These are phyloP conservation scores for Antennarius striatus DNA, from an alignment of 2,113 vertebrate species.

Conservation along the genomic window DNA sequence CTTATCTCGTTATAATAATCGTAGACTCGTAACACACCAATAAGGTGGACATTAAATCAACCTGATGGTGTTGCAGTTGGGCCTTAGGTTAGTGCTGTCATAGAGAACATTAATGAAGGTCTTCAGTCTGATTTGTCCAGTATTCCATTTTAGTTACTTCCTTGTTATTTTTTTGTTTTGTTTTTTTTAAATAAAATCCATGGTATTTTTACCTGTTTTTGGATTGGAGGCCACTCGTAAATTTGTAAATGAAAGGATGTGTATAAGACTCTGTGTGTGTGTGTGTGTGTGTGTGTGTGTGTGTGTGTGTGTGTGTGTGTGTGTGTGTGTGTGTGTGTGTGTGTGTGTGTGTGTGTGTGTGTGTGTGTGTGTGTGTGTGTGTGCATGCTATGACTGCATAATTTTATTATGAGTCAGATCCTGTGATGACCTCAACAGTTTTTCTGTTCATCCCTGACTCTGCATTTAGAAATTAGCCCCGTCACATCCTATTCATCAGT, in stretches of 20 bases:
- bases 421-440: conserved; percentile 57
- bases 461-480: conserved; percentile 59
- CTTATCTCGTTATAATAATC: conserved; percentile 21
- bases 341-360: conserved; percentile 7
- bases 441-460: conserved; percentile 62
- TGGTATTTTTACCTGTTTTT: neutral
- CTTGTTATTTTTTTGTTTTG: no score
- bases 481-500: conserved; percentile 66
- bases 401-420: conserved; percentile 65
- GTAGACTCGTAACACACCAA: conserved; percentile 10
- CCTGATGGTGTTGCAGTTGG: neutral
- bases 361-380: neutral
- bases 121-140: neutral
- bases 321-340: conserved; percentile 4
- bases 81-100: conserved; percentile 9
- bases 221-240: neutral
- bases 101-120: conserved; percentile 7
- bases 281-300: conserved; percentile 3
- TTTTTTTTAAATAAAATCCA: neutral
- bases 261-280: neutral
- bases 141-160: no score
- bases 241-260: neutral
- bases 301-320: conserved; percentile 2
- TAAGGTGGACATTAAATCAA: neutral
- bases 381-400: conserved; percentile 38